phyloP scores from a whole-genome alignment of 2,797 vertebrate species.

The Pelochelys cantorii region DNA sequence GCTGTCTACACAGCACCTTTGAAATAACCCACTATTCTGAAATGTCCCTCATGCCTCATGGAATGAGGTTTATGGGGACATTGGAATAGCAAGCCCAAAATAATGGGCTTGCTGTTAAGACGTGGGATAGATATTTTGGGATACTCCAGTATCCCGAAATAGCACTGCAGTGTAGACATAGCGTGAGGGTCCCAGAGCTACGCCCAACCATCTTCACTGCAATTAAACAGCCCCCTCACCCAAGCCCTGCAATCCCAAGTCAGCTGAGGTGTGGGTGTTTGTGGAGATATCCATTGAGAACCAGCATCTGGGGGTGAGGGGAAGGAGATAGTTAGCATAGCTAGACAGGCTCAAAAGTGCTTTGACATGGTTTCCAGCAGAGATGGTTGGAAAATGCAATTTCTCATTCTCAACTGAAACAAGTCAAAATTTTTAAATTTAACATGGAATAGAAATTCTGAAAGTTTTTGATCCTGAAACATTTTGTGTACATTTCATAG shows the following conservation, averaged over 20 bases:
- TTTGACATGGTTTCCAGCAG: not conserved
- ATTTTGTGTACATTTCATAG: not conserved
- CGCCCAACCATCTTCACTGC: too few relatives aligned
- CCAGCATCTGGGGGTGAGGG: rapidly evolving
- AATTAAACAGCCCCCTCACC: not conserved
- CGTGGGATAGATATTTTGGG: too few relatives aligned
- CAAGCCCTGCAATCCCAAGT: not conserved
- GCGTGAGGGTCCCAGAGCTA: too few relatives aligned
- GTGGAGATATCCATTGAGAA: not conserved
- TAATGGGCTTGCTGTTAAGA: too few relatives aligned
- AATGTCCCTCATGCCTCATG: too few relatives aligned
- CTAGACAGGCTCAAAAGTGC: not conserved
- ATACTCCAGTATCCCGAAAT: too few relatives aligned
- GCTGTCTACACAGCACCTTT: too few relatives aligned
- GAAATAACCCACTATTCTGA: too few relatives aligned
- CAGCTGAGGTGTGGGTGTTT: not conserved
- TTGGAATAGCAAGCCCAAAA: too few relatives aligned
- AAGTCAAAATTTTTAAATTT: not conserved
- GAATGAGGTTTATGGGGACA: too few relatives aligned
- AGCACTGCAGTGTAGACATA: too few relatives aligned
- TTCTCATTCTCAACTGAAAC: not conserved
- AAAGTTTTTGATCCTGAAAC: not conserved
- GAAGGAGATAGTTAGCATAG: rapidly evolving
- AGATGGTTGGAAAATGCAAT: not conserved
- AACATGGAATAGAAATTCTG: rapidly evolving